A percentile compares a stretch with the other conserved stretches of the same genome.
These are phyloP conservation scores for Ploceus nigricollis DNA, from an alignment of 2,113 vertebrate species.

Conservation along the genomic window DNA sequence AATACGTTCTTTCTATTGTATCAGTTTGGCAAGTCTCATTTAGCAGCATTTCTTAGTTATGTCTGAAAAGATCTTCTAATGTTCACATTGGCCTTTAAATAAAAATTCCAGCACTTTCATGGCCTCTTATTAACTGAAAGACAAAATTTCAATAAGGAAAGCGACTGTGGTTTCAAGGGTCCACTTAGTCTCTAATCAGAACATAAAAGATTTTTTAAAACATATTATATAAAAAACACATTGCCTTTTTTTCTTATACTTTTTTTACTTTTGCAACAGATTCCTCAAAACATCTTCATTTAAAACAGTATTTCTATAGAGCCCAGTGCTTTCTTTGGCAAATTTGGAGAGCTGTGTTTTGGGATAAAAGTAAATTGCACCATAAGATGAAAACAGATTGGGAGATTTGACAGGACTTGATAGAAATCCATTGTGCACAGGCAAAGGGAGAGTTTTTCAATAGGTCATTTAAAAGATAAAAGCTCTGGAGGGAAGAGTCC, in stretches of 20 bases:
- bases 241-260: neutral
- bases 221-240: neutral
- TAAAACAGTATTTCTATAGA: neutral
- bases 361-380: constrained; percentile 10
- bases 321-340: constrained; percentile 33
- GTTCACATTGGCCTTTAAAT: neutral
- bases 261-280: neutral
- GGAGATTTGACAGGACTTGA: constrained; percentile 8
- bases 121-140: neutral
- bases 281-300: neutral
- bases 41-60: neutral
- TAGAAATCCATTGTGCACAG: neutral
- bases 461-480: neutral
- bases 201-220: neutral
- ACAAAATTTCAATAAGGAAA: constrained; percentile 31
- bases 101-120: neutral
- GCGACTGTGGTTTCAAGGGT: neutral
- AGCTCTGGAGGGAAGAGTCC: neutral
- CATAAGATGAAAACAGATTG: neutral
- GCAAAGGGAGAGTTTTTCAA: neutral
- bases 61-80: neutral
- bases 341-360: neutral
- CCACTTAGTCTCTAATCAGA: constrained; percentile 10
- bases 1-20: neutral
- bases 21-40: neutral